Evolutionary conservation across 2,113 vertebrate species (phyloP).

Genomic region (Chaetorhynchus papuensis): DNA sequence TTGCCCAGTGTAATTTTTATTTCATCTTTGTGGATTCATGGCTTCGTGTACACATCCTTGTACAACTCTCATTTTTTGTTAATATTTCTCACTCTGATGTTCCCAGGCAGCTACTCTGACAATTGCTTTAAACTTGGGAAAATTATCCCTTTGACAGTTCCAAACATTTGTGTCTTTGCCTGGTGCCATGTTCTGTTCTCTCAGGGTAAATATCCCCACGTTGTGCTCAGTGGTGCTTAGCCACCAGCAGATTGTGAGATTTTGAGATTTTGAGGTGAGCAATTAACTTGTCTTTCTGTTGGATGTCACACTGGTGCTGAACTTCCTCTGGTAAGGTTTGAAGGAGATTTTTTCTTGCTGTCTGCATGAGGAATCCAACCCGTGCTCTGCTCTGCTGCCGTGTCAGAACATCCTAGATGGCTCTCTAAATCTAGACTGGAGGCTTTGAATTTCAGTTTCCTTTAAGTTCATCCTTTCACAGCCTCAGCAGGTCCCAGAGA

Average conservation of each 20-base stretch:
- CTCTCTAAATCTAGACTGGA: not conserved
- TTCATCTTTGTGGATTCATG: not conserved
- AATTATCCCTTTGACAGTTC: not conserved
- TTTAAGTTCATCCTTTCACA: not conserved
- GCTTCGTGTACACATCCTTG: not conserved
- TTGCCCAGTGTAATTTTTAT: not conserved
- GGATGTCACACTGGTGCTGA: not conserved
- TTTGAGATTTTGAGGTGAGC: not conserved
- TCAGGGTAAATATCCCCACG: not conserved
- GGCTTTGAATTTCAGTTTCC: not conserved
- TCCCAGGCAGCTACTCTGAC: not conserved
- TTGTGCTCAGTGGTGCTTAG: not conserved
- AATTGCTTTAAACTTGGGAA: conserved; percentile 1
- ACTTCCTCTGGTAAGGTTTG: not conserved
- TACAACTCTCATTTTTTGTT: not conserved
- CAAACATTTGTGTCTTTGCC: not conserved
- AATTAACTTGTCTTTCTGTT: not conserved
- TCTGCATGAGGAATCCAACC: not conserved
- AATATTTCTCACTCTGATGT: not conserved
- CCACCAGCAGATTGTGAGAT: not conserved
- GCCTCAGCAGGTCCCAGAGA: not conserved
- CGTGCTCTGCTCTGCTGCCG: not conserved
- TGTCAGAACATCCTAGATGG: not conserved
- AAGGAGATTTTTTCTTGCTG: not conserved
- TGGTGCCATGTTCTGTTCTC: not conserved